Base-by-base conservation (phyloP, 2,797 vertebrate species). In the Pteropus rufus region DNA sequence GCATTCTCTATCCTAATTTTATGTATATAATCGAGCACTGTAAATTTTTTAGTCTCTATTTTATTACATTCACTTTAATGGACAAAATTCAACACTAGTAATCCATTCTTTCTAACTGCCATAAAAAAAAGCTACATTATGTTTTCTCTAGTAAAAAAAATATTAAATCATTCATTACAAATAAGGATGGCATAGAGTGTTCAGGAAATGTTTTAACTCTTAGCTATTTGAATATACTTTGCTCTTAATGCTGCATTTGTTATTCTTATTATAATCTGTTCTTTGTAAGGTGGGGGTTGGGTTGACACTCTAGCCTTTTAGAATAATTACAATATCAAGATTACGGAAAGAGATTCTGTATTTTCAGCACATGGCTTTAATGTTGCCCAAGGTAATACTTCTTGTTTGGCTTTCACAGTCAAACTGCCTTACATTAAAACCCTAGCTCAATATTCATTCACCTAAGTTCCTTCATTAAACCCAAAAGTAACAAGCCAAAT, bases 1-100 rank as follows among this genome's bases (percentile, higher is more conserved):
- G 94, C 80, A 97, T 96, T 97, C 65, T 95, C 34, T 95, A 97
- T 94, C 98, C 96, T 98, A 98, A 97, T 98, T 98, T 97, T 92
- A 97, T 96, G 89, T 96, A 96, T 79, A 96, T 96, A 98, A 96
- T 87, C 49, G 75, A 97, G 85, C 87, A 97, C 76, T 96, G 80
- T 98, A 97, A 96, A 97, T 97, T 92, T 98, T 97, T 97, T 95
- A 72, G 80, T 96, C 60, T 64, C 84, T 79, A 70, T 56, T 97
- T 98, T 96, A 86, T 96, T 97, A 96, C 41, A 92, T 8, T 97
- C 89, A 97, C 23, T 98, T 98, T 97, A 86, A 93, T 95, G 93
- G 46, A 89, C 91, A 96, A 97, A 97, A 89, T 96, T 96, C 76
- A 97, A 93, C 72, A 93, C 11, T n/a, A 95, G 95, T 94, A 96